A percentile compares a stretch with the other conserved stretches of the same genome.
Evolutionary conservation across 2,888 invertebrate species (phyloP).

Genomic region (Oconnorella tubifera): DNA sequence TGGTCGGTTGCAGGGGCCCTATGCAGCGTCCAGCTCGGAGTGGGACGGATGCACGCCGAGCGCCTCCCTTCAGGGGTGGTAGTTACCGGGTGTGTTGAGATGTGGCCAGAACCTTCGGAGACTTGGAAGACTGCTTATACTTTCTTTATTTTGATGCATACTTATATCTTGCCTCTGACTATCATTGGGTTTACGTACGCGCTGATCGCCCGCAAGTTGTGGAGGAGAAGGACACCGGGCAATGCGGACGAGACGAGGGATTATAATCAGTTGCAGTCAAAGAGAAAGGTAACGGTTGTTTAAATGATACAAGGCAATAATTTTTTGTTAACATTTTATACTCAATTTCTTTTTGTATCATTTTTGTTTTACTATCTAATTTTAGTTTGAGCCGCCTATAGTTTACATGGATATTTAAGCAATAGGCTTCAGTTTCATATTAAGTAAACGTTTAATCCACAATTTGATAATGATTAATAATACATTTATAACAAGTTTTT

Average conservation of each 20-base stretch:
- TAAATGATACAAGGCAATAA: no score
- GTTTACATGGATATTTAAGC: no score
- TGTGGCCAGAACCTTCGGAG: slow-evolving; percentile 47
- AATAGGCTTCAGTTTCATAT: no score
- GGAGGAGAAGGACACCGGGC: slow-evolving; percentile 57
- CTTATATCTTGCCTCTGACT: slow-evolving; percentile 54
- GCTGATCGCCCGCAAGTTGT: slow-evolving; percentile 56
- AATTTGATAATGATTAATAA: no score
- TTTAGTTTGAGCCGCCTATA: no score
- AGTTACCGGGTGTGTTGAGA: slow-evolving; percentile 35
- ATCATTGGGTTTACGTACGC: slow-evolving; percentile 57
- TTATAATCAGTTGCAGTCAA: slow-evolving; percentile 53
- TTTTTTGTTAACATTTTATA: no score
- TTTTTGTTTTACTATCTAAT: no score
- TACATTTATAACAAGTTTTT: no score
- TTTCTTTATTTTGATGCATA: slow-evolving; percentile 43
- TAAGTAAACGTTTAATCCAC: no score
- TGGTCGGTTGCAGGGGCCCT: slow-evolving; percentile 55
- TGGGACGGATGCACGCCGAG: slow-evolving; percentile 35
- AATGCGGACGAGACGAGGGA: slow-evolving; percentile 57
- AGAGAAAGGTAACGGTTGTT: slow-evolving; percentile 57
- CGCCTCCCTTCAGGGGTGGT: slow-evolving; percentile 5
- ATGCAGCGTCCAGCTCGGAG: slow-evolving; percentile 53
- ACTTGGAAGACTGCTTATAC: slow-evolving; percentile 42
- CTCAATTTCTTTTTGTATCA: no score